Evolutionary conservation across 2,113 vertebrate genomes (phyloP).

Genomic region (Seriola quinqueradiata): DNA sequence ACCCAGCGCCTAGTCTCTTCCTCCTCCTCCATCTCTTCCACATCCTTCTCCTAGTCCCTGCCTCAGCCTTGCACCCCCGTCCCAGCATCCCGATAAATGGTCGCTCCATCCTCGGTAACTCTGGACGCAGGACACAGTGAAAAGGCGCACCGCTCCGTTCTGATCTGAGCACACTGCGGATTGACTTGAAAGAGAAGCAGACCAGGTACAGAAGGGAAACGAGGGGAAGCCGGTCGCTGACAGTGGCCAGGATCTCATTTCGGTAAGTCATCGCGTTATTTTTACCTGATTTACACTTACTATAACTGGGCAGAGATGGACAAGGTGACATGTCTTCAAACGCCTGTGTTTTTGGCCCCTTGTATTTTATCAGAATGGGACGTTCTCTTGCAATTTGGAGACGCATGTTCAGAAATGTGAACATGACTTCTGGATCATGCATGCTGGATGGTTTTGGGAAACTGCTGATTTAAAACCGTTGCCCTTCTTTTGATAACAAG

Average conservation of each 20-base stretch:
- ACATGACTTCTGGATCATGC: constrained; percentile 34
- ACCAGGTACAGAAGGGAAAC: constrained; percentile 45
- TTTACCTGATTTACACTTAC: constrained; percentile 15
- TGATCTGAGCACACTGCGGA: constrained; percentile 71
- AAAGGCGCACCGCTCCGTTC: constrained; percentile 65
- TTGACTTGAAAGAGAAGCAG: constrained; percentile 65
- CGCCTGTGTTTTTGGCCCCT: constrained; percentile 2
- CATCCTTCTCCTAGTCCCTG: constrained; percentile 36
- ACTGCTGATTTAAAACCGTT: constrained; percentile 16
- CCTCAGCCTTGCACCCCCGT: constrained; percentile 61
- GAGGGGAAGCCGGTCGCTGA: constrained; percentile 64
- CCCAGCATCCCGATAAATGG: constrained; percentile 75
- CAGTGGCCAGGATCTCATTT: constrained; percentile 67
- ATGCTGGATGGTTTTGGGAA: not conserved
- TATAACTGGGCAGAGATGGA: not conserved
- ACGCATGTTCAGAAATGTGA: constrained; percentile 22
- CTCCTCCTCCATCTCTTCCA: constrained; percentile 13
- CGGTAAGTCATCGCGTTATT: constrained; percentile 71
- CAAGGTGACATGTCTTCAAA: constrained; percentile 27
- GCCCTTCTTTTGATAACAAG: constrained; percentile 24
- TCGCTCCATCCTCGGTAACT: constrained; percentile 72
- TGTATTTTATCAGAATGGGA: constrained; percentile 4
- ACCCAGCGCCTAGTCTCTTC: constrained; percentile 47
- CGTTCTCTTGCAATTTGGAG: constrained; percentile 21
- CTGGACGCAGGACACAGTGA: constrained; percentile 74